Evolutionary conservation across 2,113 vertebrate genomes (phyloP), one percentile per base, ranked within the genome.

Genomic region (Neogobius melanostomus): DNA sequence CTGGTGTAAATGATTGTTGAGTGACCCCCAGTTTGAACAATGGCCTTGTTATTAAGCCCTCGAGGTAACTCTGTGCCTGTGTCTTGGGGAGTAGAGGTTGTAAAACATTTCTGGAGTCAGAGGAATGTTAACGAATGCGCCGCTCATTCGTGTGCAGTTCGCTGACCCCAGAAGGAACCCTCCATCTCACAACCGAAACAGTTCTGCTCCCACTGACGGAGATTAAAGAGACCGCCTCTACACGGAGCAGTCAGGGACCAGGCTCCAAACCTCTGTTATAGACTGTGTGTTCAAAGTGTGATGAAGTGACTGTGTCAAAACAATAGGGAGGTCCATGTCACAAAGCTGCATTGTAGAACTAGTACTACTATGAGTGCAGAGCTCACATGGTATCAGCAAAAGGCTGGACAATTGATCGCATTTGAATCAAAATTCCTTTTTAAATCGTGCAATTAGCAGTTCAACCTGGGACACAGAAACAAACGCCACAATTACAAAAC

Each of bases 111-210:
- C 59, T 68, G 63, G 8, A 53, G 61, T 64, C 49, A 2, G 10
- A 66, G 59, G 64, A 71, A 75, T 73, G 63, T 75, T 73, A 49
- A 69, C 77, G 46, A 87, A 72, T 69, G 54, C 71, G 56, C 44
- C 43, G 61, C 57, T 15, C 52, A 48, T 61, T 72, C 64, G 28
- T 63, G 44, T 56, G n/a, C 53, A 75, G 68, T 45, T 43, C 56
- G 43, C 47, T 74, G 69, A 79, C 45, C 77, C 73, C 50, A 49
- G 46, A 47, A 65, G 43, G 69, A 78, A 82, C 65, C 71, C 46
- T 77, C 51, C 43, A n/a, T 45, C 1, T 43, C 12, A 63, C 43
- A 48, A 21, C 44, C 72, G 44, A 75, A 59, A 46, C 48, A 77
- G 74, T 72, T 64, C 68, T 60, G 66, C 66, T 57, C 17, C 48